Evolutionary conservation across 2,113 vertebrate genomes (phyloP).

Genomic region (Phoenicopterus ruber): DNA sequence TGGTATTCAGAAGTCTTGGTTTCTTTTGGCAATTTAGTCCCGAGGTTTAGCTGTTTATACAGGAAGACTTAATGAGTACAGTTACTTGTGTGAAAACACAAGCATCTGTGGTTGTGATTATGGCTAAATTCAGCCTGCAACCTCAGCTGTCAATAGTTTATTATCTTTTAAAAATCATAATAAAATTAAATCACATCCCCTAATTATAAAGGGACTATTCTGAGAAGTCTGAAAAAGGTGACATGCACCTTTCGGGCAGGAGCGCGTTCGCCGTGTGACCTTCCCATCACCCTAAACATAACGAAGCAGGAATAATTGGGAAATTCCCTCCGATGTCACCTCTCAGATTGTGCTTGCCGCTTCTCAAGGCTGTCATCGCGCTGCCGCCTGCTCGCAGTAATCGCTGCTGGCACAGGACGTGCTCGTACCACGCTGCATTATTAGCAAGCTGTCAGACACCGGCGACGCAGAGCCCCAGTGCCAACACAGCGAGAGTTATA

Average conservation of each 20-base stretch:
- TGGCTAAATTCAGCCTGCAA: slow-evolving; percentile 47
- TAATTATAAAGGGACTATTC: background rate
- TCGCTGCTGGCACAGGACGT: slow-evolving; percentile 38
- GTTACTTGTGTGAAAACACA: slow-evolving; percentile 48
- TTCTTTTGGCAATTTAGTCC: slow-evolving; percentile 32
- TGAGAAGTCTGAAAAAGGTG: background rate
- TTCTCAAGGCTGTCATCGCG: slow-evolving; percentile 47
- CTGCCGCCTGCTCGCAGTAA: slow-evolving; percentile 13
- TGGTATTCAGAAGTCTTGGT: background rate
- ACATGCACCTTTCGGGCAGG: background rate
- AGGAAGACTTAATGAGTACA: slow-evolving; percentile 25
- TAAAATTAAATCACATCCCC: background rate
- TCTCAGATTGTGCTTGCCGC: background rate
- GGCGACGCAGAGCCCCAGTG: background rate
- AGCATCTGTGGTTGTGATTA: slow-evolving; percentile 22
- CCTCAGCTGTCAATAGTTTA: slow-evolving; percentile 41
- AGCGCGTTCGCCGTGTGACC: background rate
- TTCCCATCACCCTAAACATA: background rate
- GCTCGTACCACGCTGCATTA: slow-evolving; percentile 34
- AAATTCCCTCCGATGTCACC: slow-evolving; percentile 24
- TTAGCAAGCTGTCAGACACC: slow-evolving; percentile 66
- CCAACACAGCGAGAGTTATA: background rate
- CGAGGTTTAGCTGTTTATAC: slow-evolving; percentile 44
- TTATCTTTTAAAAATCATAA: background rate
- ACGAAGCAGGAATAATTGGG: slow-evolving; percentile 37